A percentile compares a stretch with the other conserved stretches of the same genome.
Evolutionary conservation across 1,140 invertebrate species (phyloP).

Genomic region (Polypedilum pembai): DNA sequence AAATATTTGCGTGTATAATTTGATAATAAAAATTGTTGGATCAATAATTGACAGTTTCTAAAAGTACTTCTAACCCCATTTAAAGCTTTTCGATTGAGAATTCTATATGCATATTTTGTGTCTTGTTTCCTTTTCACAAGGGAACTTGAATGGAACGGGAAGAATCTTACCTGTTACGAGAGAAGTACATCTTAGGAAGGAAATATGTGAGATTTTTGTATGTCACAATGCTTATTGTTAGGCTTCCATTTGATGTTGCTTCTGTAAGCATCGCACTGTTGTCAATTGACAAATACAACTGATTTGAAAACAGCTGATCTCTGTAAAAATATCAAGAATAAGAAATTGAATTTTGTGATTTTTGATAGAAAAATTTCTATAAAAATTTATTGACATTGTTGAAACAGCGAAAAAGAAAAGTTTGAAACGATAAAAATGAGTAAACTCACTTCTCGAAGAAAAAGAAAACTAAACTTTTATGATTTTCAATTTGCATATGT

Average conservation of each 20-base stretch:
- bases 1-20: too few relatives aligned
- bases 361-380: background rate
- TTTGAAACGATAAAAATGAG: background rate
- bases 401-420: background rate
- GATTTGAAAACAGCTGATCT: slow-evolving; percentile 43
- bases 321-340: slow-evolving; percentile 34
- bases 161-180: slow-evolving; percentile 40
- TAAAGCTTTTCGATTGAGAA: too few relatives aligned
- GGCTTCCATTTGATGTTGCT: slow-evolving; percentile 42
- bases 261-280: slow-evolving; percentile 38
- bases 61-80: too few relatives aligned
- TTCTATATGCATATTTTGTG: too few relatives aligned
- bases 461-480: slow-evolving; percentile 7
- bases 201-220: slow-evolving; percentile 50
- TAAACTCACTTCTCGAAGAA: background rate
- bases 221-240: slow-evolving; percentile 45
- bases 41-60: too few relatives aligned
- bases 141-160: background rate
- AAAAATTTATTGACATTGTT: background rate
- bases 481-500: slow-evolving; percentile 18
- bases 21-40: too few relatives aligned
- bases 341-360: background rate
- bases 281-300: slow-evolving; percentile 42
- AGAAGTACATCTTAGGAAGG: slow-evolving; percentile 47
- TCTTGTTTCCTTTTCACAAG: too few relatives aligned